Evolutionary conservation across 2,113 vertebrate species (phyloP).

Genomic region (Triplophysa rosa): DNA sequence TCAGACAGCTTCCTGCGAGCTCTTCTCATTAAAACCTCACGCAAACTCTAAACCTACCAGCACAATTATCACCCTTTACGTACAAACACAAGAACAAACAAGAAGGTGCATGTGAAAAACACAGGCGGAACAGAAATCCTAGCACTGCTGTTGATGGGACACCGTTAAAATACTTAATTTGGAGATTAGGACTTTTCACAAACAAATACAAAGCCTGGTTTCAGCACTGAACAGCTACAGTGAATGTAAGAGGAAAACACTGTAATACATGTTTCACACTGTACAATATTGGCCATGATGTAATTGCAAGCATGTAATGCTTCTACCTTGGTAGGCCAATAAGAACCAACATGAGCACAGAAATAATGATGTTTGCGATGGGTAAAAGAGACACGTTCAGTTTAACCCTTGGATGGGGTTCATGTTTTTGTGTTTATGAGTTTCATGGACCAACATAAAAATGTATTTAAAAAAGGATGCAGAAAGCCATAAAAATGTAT

Average conservation of each 20-base stretch:
- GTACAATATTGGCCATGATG: too few species aligned
- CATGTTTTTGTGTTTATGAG: too few species aligned
- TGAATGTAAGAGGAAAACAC: neutral
- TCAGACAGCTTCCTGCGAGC: constrained; percentile 58
- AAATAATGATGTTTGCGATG: too few species aligned
- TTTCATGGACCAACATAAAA: too few species aligned
- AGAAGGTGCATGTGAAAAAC: neutral
- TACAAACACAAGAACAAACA: neutral
- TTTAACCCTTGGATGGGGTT: too few species aligned
- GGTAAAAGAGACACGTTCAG: too few species aligned
- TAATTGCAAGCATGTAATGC: too few species aligned
- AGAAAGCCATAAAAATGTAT: too few species aligned
- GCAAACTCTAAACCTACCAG: constrained; percentile 51
- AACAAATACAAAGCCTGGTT: neutral
- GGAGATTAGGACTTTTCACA: neutral
- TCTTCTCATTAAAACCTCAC: constrained; percentile 51
- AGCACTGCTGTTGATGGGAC: neutral
- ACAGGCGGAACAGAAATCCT: neutral
- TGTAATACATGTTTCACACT: too few species aligned
- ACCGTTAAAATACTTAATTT: neutral
- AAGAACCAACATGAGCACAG: too few species aligned
- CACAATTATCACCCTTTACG: constrained; percentile 48
- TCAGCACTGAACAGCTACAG: neutral
- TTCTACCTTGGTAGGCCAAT: too few species aligned
- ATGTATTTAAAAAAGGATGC: too few species aligned